phyloP scores from a whole-genome alignment of 1,140 invertebrate species.

The Dendroctonus ponderosae region DNA sequence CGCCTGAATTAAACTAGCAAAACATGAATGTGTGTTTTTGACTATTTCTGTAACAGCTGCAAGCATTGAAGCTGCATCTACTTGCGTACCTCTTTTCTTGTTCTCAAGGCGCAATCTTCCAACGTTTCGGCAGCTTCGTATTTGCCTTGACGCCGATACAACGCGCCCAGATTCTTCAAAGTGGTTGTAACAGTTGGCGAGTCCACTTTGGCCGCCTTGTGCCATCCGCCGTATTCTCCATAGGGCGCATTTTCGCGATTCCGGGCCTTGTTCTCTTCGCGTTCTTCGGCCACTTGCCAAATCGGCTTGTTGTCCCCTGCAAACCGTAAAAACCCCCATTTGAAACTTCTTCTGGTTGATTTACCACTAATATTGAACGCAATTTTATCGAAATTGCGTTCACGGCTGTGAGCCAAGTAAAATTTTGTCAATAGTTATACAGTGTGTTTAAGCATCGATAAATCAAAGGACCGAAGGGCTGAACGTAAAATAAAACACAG shows the following conservation, averaged over 20 bases:
- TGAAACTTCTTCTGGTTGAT: neutral
- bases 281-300: slow-evolving; percentile 98
- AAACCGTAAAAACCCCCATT: slow-evolving; percentile 8
- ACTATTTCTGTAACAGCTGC: no score
- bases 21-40: no score
- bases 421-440: slow-evolving; percentile 18
- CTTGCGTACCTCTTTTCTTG: slow-evolving; percentile 80
- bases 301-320: slow-evolving; percentile 96
- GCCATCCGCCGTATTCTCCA: slow-evolving; percentile 95
- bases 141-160: slow-evolving; percentile 96
- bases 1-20: no score
- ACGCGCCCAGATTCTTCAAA: slow-evolving; percentile 93
- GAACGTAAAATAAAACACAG: slow-evolving; percentile 32
- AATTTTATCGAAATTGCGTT: no score
- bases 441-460: slow-evolving; percentile 26
- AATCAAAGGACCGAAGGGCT: slow-evolving; percentile 20
- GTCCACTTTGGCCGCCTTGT: slow-evolving; percentile 98
- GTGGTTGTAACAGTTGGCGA: slow-evolving; percentile 97
- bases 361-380: no score
- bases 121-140: slow-evolving; percentile 98
- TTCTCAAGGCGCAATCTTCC: slow-evolving; percentile 94
- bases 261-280: slow-evolving; percentile 91
- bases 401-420: neutral
- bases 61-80: no score
- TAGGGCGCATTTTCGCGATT: slow-evolving; percentile 89